Evolutionary conservation across 2,888 invertebrate genomes (phyloP), one percentile per base, ranked within the genome.

Genomic region (Acronicta aceris): DNA sequence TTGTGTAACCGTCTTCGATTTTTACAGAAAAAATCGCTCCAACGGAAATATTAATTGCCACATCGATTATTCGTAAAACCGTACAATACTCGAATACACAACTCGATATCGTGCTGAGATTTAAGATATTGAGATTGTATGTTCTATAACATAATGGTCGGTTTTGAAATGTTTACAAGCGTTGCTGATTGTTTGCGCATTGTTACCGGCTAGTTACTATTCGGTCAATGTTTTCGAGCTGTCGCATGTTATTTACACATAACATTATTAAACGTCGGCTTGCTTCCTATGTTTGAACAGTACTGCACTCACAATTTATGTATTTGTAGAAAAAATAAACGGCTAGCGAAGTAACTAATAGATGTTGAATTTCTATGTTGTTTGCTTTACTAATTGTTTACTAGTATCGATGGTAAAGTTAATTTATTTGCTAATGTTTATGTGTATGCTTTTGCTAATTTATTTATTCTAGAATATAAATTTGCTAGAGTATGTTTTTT

Each of bases 151-250:
- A 57, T 60, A 65, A 51, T 43, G 16, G 56, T 4, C 40, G 36
- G 71, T 71, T 65, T 60, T 47, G 36, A 74, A 74, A 67, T 71
- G 67, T 74, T 81, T 78, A 78, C 77, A 70, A 59, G 69, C 60
- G 65, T 71, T 73, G 64, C 65, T 52, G 66, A 74, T 81, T 78
- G 76, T 81, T 78, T 77, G 76, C 67, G 50, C 48, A 57, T 58
- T 58, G 75, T 74, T 70, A 61, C 61, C 50, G 27, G 55, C 48
- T 53, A 54, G 54, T 65, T 61, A 60, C 71, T 70, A 63, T 74
- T 66, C 68, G 65, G 53, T 59, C 67, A 69, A 77, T 66, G 69
- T 74, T 69, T 76, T 77, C 71, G 60, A 62, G 57, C 55, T 58
- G 68, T 76, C 74, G 69, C 66, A 59, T 65, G 63, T 68, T 74